phyloP scores from a whole-genome alignment of 2,797 vertebrate species.

The Silurus lanzhouensis region DNA sequence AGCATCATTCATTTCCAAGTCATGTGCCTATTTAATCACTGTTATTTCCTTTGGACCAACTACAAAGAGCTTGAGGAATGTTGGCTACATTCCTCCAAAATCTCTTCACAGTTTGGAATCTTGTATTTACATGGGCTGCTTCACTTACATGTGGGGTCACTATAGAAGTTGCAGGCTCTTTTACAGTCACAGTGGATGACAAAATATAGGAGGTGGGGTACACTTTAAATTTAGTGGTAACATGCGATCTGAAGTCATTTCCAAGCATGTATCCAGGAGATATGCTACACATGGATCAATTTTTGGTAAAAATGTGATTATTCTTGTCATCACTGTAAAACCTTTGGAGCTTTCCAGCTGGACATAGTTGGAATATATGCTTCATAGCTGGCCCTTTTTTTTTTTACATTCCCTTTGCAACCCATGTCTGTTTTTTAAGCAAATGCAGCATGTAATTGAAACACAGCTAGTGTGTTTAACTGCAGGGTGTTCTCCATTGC shows the following conservation, averaged over 20 bases:
- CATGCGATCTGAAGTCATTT: constrained; percentile 71
- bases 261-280: constrained; percentile 63
- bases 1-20: constrained; percentile 10
- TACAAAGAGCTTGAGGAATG: constrained; percentile 19
- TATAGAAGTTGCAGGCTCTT: neutral
- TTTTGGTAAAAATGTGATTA: constrained; percentile 64
- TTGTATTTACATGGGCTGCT: constrained; percentile 13
- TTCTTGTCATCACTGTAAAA: constrained; percentile 63
- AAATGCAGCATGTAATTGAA: constrained; percentile 21
- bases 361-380: constrained; percentile 22
- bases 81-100: constrained; percentile 10
- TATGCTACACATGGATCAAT: constrained; percentile 57
- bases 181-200: neutral
- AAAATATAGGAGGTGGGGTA: neutral
- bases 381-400: constrained; percentile 19
- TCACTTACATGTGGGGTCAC: neutral
- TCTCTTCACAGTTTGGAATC: constrained; percentile 22
- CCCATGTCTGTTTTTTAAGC: neutral
- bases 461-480: constrained; percentile 6
- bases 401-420: constrained; percentile 16
- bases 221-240: constrained; percentile 56
- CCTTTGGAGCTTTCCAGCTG: constrained; percentile 62
- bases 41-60: constrained; percentile 15
- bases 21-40: constrained; percentile 39
- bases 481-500: neutral